Conservation (phyloP, 2,113 vertebrate species). For the Ceyx margarethae region DNA sequence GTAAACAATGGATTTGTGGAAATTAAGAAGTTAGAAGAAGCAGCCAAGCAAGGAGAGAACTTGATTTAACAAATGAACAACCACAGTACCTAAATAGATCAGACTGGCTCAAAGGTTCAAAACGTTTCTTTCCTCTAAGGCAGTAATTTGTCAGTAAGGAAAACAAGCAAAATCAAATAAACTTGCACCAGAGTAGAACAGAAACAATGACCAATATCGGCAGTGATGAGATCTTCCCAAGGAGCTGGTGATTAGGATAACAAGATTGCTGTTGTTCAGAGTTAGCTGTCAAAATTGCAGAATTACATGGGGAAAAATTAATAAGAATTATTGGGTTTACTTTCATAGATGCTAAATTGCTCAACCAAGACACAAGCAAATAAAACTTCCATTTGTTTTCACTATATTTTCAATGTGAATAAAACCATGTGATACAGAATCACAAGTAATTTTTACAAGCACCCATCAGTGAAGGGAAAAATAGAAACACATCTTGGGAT, state of each 20-base stretch:
- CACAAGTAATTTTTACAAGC: not conserved
- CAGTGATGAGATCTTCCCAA: not conserved
- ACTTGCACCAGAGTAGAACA: not conserved
- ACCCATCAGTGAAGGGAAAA: not conserved
- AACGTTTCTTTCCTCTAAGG: not conserved
- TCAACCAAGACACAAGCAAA: not conserved
- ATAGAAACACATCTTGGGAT: not conserved
- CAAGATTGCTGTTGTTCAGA: not conserved
- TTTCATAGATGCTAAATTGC: not conserved
- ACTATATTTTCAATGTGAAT: not conserved
- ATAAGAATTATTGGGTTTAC: not conserved
- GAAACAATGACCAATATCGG: not conserved
- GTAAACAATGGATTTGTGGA: not conserved
- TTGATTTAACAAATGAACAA: not conserved
- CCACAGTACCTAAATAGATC: not conserved
- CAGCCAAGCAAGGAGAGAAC: not conserved
- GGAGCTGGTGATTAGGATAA: not conserved
- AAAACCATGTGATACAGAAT: not conserved
- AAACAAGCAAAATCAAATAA: conserved; percentile 11
- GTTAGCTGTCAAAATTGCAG: not conserved
- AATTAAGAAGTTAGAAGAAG: not conserved
- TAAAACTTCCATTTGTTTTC: not conserved
- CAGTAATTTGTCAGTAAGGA: not conserved
- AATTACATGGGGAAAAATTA: not conserved
- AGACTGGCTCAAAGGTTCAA: not conserved